Evolutionary conservation across 1,140 invertebrate genomes (phyloP).

Genomic region (Sitodiplosis mosellana): DNA sequence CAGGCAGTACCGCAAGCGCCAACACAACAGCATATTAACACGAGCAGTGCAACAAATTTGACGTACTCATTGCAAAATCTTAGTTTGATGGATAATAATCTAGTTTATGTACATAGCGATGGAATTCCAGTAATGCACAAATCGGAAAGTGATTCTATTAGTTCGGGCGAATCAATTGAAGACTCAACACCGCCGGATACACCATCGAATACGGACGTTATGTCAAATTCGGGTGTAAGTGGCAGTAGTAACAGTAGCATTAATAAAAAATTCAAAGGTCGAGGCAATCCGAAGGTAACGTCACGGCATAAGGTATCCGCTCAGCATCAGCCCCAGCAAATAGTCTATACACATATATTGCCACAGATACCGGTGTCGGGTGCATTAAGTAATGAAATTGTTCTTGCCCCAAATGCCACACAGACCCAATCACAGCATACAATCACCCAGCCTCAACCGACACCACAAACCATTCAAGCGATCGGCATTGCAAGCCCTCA

Average conservation of each 20-base stretch:
- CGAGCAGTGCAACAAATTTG: conserved; percentile 16
- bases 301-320: background rate
- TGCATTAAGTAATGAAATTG: too few species aligned
- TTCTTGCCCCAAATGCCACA: background rate
- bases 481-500: conserved; percentile 8
- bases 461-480: conserved; percentile 5
- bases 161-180: conserved; percentile 20
- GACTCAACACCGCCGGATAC: conserved; percentile 22
- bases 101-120: conserved; percentile 1
- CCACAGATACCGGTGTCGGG: background rate
- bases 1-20: conserved; percentile 18
- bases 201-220: conserved; percentile 6
- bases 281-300: background rate
- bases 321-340: conserved; percentile 11
- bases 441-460: conserved; percentile 1
- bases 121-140: conserved; percentile 7
- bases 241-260: conserved; percentile 3
- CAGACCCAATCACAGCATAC: background rate
- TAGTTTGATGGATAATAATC: conserved; percentile 3
- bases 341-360: background rate
- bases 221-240: background rate
- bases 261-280: conserved; percentile 1
- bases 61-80: conserved; percentile 19
- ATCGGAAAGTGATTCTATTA: conserved; percentile 17
- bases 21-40: conserved; percentile 23